Conservation (phyloP, 2,888 invertebrate genomes). For the Reticulitermes lucifugus region DNA sequence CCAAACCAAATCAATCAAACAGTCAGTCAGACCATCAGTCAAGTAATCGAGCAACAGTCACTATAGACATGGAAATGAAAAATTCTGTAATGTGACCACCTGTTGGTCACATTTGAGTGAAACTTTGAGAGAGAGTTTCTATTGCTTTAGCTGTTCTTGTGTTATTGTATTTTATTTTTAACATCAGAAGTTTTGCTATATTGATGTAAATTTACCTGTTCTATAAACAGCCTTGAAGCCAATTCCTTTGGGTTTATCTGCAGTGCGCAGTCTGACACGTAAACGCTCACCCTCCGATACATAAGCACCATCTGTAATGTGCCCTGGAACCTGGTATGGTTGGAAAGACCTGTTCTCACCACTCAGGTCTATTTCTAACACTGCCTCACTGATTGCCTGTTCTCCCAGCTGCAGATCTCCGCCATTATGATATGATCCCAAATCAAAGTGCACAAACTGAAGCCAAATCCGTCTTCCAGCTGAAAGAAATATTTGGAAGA, state of each 20-base stretch:
- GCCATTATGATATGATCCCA: slow-evolving; percentile 61
- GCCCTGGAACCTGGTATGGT: slow-evolving; percentile 68
- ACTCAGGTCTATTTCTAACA: slow-evolving; percentile 71
- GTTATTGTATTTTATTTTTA: no score
- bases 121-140: no score
- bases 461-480: slow-evolving; percentile 78
- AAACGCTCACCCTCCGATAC: slow-evolving; percentile 74
- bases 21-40: no score
- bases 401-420: slow-evolving; percentile 54
- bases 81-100: no score
- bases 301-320: slow-evolving; percentile 76
- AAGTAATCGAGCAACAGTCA: no score
- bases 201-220: slow-evolving; percentile 65
- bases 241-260: slow-evolving; percentile 72
- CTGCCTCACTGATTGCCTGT: slow-evolving; percentile 62
- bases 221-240: slow-evolving; percentile 78
- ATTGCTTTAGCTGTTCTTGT: no score
- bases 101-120: no score
- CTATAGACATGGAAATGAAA: no score
- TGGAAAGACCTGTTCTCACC: slow-evolving; percentile 66
- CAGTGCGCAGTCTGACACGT: slow-evolving; percentile 73
- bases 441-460: slow-evolving; percentile 73
- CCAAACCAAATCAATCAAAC: no score
- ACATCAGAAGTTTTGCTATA: no score
- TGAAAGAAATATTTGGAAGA: slow-evolving; percentile 38